phyloP scores from a whole-genome alignment of 2,888 invertebrate genomes.

The Caradrina clavipalpis region DNA sequence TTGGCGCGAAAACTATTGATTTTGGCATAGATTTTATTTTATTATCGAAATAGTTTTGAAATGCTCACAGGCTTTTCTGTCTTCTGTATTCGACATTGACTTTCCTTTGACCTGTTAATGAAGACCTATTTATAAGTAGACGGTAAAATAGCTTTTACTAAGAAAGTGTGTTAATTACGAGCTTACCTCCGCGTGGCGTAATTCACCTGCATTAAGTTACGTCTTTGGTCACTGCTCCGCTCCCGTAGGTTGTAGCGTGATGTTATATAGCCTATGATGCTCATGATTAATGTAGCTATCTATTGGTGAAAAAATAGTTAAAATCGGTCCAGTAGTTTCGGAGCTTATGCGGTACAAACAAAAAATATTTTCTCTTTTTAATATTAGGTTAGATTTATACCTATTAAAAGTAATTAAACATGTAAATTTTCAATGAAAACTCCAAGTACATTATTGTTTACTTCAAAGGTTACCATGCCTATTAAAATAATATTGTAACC shows the following conservation, averaged over 20 bases:
- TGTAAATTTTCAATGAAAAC: background rate
- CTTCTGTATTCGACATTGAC: background rate
- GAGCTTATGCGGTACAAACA: too few species aligned
- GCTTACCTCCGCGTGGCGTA: too few species aligned
- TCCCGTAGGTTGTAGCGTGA: too few species aligned
- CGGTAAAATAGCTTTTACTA: background rate
- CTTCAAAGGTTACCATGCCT: background rate
- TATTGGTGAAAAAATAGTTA: too few species aligned
- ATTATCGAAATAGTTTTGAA: background rate
- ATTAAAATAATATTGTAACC: background rate
- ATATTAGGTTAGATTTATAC: too few species aligned
- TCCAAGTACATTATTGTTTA: background rate
- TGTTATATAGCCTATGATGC: too few species aligned
- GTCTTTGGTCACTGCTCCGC: too few species aligned
- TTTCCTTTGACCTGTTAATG: background rate
- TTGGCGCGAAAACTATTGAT: slow-evolving; percentile 29
- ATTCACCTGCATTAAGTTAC: too few species aligned
- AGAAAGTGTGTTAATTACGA: background rate
- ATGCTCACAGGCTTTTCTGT: background rate
- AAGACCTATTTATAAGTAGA: background rate
- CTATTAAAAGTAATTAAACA: background rate
- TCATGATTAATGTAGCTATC: too few species aligned
- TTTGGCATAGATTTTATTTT: slow-evolving; percentile 22
- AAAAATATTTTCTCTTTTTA: too few species aligned
- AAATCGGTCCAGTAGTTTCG: too few species aligned